These are phyloP conservation scores for Proisotoma minuta DNA, from an alignment of 2,888 invertebrate species.

Conservation along the genomic window DNA sequence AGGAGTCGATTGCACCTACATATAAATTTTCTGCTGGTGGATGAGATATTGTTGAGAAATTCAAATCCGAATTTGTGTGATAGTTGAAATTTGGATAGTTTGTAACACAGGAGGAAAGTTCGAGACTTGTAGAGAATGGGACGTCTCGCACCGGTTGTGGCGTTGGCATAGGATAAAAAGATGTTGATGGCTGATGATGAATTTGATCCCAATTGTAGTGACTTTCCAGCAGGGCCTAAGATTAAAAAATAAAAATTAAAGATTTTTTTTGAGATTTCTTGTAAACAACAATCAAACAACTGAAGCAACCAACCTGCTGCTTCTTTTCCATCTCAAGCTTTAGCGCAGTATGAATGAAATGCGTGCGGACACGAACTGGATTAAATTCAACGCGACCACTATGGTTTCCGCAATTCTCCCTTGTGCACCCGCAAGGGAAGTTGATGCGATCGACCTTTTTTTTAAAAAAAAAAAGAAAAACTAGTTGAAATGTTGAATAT, in stretches of 20 bases:
- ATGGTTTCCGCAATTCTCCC: conserved; percentile 88
- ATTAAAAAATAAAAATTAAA: too few species aligned
- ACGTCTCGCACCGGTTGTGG: conserved; percentile 56
- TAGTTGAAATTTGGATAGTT: conserved; percentile 67
- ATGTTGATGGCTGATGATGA: too few species aligned
- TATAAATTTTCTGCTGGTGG: neutral
- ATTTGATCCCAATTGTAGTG: too few species aligned
- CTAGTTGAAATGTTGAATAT: neutral
- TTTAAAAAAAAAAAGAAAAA: conserved; percentile 10
- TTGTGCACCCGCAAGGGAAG: conserved; percentile 94
- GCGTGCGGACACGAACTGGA: conserved; percentile 88
- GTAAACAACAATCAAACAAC: too few species aligned
- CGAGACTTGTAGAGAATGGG: conserved; percentile 54
- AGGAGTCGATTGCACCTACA: conserved; percentile 43
- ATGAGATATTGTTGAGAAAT: conserved; percentile 34
- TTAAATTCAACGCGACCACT: conserved; percentile 94
- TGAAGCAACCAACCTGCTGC: too few species aligned
- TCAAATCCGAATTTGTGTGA: conserved; percentile 50
- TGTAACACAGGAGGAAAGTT: conserved; percentile 63
- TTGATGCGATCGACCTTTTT: conserved; percentile 80
- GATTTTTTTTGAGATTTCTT: too few species aligned
- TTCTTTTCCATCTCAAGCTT: conserved; percentile 82
- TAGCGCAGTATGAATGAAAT: conserved; percentile 96
- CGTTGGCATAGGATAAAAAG: neutral
- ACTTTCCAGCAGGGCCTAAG: too few species aligned